A percentile compares a stretch with the other conserved stretches of the same genome.
Conservation (phyloP, 2,888 invertebrate genomes). For the Mythimna ferrago region DNA sequence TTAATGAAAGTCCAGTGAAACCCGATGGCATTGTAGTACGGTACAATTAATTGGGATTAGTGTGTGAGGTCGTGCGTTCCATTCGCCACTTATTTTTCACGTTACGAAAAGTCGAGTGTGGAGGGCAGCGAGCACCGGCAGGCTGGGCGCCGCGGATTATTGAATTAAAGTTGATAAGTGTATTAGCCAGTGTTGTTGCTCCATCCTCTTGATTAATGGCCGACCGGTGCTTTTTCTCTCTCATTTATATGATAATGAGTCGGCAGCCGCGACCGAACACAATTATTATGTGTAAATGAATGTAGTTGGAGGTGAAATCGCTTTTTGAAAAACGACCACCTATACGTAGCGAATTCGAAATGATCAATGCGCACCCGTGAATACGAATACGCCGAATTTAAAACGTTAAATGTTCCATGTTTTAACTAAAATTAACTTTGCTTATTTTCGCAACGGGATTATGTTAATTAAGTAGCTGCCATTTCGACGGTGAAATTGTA, state of each 20-base stretch:
- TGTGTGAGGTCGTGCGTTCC: conserved; percentile 84
- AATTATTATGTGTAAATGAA: conserved; percentile 87
- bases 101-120: conserved; percentile 82
- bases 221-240: conserved; percentile 88
- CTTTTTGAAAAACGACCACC: conserved; percentile 73
- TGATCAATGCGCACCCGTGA: conserved; percentile 66
- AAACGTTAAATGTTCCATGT: conserved; percentile 74
- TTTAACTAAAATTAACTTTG: conserved; percentile 81
- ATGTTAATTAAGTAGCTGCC: conserved; percentile 81
- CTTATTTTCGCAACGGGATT: conserved; percentile 80
- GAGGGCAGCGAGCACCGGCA: conserved; percentile 62
- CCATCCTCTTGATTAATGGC: conserved; percentile 88
- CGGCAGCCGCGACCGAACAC: conserved; percentile 82
- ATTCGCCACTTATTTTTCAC: conserved; percentile 86
- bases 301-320: conserved; percentile 80
- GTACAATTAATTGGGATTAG: conserved; percentile 86
- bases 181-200: conserved; percentile 89
- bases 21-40: conserved; percentile 66
- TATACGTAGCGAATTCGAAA: conserved; percentile 67
- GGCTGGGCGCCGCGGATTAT: conserved; percentile 83
- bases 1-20: conserved; percentile 53
- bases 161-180: conserved; percentile 91
- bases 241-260: conserved; percentile 90
- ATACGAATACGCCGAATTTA: conserved; percentile 69
- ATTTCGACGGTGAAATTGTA: conserved; percentile 78